Evolutionary conservation across 2,113 vertebrate species (phyloP).

Genomic region (Psilopsiagon aymara): DNA sequence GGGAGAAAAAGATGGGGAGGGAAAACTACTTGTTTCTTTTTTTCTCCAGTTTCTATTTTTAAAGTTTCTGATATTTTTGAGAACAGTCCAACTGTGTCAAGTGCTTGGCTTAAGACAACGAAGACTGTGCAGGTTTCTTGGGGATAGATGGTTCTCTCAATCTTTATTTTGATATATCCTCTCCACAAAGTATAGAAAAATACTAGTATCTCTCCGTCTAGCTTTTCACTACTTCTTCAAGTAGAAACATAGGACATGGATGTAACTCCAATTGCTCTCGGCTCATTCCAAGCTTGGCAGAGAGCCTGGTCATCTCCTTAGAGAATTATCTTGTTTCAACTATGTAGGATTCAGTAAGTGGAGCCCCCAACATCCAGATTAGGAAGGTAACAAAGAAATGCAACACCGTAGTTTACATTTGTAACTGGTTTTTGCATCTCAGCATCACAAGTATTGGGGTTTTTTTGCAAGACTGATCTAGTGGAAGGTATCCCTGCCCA

Average conservation of each 20-base stretch:
- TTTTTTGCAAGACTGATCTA: background rate
- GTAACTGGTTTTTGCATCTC: background rate
- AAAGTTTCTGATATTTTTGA: background rate
- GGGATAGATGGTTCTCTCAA: background rate
- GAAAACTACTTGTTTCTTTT: background rate
- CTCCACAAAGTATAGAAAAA: background rate
- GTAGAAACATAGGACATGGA: background rate
- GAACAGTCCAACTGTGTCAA: background rate
- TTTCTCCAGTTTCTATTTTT: background rate
- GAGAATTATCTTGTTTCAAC: background rate
- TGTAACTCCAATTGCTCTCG: background rate
- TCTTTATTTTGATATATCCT: background rate
- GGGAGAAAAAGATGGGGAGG: rapidly evolving
- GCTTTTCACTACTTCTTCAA: background rate
- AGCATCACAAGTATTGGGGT: background rate
- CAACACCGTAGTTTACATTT: background rate
- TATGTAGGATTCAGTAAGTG: background rate
- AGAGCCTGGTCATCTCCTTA: background rate
- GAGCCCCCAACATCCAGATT: background rate
- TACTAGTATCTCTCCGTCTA: background rate
- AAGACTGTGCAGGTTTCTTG: background rate
- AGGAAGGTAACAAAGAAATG: background rate
- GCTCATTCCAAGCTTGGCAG: background rate
- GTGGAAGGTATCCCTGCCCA: background rate
- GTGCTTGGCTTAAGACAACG: background rate